A percentile compares a stretch with the other conserved stretches of the same genome.
phyloP scores from a whole-genome alignment of 2,797 vertebrate genomes.

The Tinamus major region DNA sequence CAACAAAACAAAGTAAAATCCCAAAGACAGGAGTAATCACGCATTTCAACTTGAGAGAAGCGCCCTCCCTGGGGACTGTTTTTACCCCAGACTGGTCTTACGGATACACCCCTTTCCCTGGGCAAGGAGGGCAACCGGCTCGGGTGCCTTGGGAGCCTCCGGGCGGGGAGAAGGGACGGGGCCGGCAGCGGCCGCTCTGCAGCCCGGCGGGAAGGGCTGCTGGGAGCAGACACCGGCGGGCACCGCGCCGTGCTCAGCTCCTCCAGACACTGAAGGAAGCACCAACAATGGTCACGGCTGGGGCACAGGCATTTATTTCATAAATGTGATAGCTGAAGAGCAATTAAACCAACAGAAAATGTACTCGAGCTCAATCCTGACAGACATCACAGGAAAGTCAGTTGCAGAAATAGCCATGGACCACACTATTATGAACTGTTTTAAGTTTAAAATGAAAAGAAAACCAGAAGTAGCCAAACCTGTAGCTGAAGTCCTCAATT shows the following conservation, averaged over 20 bases:
- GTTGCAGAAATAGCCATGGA: not conserved
- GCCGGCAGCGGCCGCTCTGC: not conserved
- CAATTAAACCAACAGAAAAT: not conserved
- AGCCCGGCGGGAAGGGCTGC: not conserved
- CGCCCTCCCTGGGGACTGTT: not conserved
- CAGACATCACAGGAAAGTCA: not conserved
- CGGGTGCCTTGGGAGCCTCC: not conserved
- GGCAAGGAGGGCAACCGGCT: not conserved
- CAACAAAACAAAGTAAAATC: not conserved
- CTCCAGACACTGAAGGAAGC: not conserved
- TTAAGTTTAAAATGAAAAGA: not conserved
- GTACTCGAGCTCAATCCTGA: not conserved
- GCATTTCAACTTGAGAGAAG: not conserved
- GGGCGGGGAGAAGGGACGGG: not conserved
- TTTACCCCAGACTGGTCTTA: too few species aligned
- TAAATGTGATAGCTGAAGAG: accelerated
- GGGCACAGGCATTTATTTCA: not conserved
- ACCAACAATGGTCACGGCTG: not conserved
- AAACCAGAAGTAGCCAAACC: not conserved
- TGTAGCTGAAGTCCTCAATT: not conserved
- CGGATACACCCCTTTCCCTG: not conserved
- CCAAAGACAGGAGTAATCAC: accelerated
- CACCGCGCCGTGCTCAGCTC: not conserved
- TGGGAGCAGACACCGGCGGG: not conserved
- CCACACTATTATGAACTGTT: not conserved